Evolutionary conservation across 2,888 invertebrate genomes (phyloP).

Genomic region (Linnaemya vulpina): DNA sequence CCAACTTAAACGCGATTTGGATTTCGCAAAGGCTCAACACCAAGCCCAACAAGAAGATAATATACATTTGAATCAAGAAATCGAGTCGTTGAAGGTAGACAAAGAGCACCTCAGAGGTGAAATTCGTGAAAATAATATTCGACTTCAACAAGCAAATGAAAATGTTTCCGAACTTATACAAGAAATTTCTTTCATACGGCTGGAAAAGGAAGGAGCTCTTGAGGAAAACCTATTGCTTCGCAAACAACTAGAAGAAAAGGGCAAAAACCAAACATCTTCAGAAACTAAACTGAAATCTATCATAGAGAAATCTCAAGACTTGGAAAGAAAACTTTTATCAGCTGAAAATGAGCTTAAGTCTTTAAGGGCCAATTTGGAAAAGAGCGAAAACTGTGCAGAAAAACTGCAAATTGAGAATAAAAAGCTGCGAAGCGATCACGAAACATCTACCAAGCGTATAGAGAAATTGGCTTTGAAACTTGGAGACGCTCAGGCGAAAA

Average conservation of each 20-base stretch:
- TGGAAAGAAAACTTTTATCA: slow-evolving; percentile 71
- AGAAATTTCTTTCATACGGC: slow-evolving; percentile 73
- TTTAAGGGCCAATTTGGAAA: slow-evolving; percentile 65
- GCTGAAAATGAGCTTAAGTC: slow-evolving; percentile 73
- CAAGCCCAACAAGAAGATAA: slow-evolving; percentile 60
- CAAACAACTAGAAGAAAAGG: slow-evolving; percentile 70
- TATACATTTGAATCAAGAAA: slow-evolving; percentile 57
- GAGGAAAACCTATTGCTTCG: slow-evolving; percentile 71
- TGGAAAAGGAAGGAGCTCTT: slow-evolving; percentile 73
- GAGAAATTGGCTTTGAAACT: slow-evolving; percentile 76
- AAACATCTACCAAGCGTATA: slow-evolving; percentile 73
- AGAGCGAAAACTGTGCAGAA: slow-evolving; percentile 62
- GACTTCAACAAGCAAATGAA: slow-evolving; percentile 73
- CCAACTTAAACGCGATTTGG: slow-evolving; percentile 66
- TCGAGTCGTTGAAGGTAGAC: slow-evolving; percentile 67
- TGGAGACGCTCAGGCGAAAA: slow-evolving; percentile 75
- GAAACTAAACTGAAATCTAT: slow-evolving; percentile 71
- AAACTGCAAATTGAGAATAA: slow-evolving; percentile 72
- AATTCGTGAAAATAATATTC: slow-evolving; percentile 67
- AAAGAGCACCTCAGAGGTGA: slow-evolving; percentile 61
- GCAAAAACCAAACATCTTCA: slow-evolving; percentile 58
- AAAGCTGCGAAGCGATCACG: slow-evolving; percentile 72
- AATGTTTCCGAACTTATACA: slow-evolving; percentile 75
- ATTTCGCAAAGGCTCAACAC: slow-evolving; percentile 60
- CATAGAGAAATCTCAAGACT: slow-evolving; percentile 70